These are phyloP conservation scores for Shargacucullia verbasci DNA, from an alignment of 2,888 invertebrate species.

Conservation along the genomic window DNA sequence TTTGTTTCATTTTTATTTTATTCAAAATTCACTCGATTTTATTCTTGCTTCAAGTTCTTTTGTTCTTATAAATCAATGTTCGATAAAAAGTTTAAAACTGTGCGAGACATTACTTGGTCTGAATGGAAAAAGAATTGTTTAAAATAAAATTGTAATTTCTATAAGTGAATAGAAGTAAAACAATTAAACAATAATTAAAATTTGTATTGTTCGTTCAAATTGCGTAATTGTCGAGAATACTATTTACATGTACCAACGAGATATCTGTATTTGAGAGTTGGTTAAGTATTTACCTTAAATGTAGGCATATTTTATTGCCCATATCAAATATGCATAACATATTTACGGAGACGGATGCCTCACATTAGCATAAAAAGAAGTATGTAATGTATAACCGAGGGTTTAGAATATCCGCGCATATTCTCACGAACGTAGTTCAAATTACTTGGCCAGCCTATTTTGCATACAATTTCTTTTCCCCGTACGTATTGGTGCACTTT, in stretches of 20 bases:
- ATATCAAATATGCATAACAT: constrained; percentile 60
- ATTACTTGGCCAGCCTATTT: constrained; percentile 64
- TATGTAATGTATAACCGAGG: constrained; percentile 57
- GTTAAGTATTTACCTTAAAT: constrained; percentile 31
- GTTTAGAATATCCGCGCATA: constrained; percentile 65
- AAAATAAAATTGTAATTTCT: background rate
- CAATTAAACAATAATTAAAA: background rate
- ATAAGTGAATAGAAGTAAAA: background rate
- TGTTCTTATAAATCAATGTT: constrained; percentile 1
- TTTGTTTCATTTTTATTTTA: constrained; percentile 41
- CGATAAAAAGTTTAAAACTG: background rate
- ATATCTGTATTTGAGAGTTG: constrained; percentile 21
- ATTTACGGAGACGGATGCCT: constrained; percentile 61
- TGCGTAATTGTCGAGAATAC: background rate
- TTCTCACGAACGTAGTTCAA: constrained; percentile 68
- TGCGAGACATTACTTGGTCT: background rate
- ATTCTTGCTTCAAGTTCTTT: constrained; percentile 12
- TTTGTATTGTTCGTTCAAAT: background rate
- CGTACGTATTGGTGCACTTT: constrained; percentile 56
- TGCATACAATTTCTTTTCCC: constrained; percentile 64
- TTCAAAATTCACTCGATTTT: constrained; percentile 19
- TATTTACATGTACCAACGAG: constrained; percentile 1
- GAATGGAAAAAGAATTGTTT: background rate
- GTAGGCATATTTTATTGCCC: constrained; percentile 39
- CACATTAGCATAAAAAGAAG: constrained; percentile 68